These are phyloP conservation scores for Aphelocoma californica DNA, from an alignment of 2,797 vertebrate genomes.

Conservation along the genomic window DNA sequence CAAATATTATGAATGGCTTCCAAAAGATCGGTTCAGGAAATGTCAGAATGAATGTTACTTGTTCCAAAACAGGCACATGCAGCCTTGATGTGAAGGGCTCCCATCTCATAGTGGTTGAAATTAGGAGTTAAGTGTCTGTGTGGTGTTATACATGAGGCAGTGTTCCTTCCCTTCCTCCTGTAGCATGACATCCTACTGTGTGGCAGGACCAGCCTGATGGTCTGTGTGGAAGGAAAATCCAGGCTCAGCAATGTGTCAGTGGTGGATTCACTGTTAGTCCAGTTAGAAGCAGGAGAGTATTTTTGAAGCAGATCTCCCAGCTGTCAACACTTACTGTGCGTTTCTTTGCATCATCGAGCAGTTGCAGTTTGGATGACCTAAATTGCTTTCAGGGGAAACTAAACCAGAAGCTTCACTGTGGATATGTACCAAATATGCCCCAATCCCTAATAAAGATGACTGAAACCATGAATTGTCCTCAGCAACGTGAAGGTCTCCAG, in stretches of 20 bases:
- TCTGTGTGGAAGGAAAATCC: neutral
- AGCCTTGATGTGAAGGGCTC: neutral
- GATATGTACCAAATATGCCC: neutral
- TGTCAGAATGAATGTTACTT: neutral
- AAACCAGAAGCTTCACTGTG: neutral
- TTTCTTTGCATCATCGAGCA: neutral
- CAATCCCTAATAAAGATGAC: neutral
- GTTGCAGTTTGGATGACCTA: neutral
- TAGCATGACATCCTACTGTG: neutral
- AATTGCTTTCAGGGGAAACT: neutral
- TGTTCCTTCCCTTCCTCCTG: neutral
- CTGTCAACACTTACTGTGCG: neutral
- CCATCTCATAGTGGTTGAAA: neutral
- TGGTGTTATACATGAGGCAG: neutral
- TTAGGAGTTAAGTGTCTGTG: neutral
- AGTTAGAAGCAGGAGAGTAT: neutral
- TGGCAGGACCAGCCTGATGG: neutral
- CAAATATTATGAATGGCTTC: neutral
- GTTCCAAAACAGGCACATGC: neutral
- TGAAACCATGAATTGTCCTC: neutral
- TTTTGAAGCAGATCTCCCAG: neutral
- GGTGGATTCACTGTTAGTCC: neutral
- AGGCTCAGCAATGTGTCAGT: neutral
- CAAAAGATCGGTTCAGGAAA: neutral
- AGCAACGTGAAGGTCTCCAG: neutral